Evolutionary conservation across 2,888 invertebrate species (phyloP).

Genomic region (Parnassius mnemosyne): DNA sequence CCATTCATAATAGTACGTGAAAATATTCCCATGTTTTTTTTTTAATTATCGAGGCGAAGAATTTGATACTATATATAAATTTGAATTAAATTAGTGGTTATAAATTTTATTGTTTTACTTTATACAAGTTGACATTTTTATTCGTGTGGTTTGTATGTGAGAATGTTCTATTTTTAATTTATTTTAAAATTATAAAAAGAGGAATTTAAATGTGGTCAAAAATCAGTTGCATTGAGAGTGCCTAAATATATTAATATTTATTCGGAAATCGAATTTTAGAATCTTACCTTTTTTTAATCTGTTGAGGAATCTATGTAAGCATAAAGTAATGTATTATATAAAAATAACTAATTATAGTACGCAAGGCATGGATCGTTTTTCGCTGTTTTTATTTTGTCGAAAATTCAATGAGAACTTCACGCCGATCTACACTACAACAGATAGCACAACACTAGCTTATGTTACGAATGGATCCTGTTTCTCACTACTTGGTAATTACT

Average conservation of each 20-base stretch:
- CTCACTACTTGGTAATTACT: constrained; percentile 9
- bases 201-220: too few species aligned
- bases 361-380: constrained; percentile 43
- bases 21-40: too few species aligned
- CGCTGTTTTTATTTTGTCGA: constrained; percentile 29
- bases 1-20: neutral
- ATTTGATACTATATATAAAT: too few species aligned
- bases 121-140: too few species aligned
- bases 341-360: constrained; percentile 51
- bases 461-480: constrained; percentile 7
- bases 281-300: constrained; percentile 52
- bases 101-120: too few species aligned
- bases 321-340: constrained; percentile 51
- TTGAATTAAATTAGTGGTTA: too few species aligned
- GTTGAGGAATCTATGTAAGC: constrained; percentile 45
- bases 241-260: too few species aligned
- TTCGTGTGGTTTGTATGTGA: too few species aligned
- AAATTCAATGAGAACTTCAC: constrained; percentile 24
- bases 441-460: constrained; percentile 56
- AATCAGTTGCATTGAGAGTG: too few species aligned
- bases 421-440: constrained; percentile 33
- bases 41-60: too few species aligned
- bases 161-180: too few species aligned
- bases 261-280: neutral
- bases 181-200: too few species aligned